Base-by-base conservation (phyloP, 1,140 invertebrate genomes). In the Calephelis virginiensis region DNA sequence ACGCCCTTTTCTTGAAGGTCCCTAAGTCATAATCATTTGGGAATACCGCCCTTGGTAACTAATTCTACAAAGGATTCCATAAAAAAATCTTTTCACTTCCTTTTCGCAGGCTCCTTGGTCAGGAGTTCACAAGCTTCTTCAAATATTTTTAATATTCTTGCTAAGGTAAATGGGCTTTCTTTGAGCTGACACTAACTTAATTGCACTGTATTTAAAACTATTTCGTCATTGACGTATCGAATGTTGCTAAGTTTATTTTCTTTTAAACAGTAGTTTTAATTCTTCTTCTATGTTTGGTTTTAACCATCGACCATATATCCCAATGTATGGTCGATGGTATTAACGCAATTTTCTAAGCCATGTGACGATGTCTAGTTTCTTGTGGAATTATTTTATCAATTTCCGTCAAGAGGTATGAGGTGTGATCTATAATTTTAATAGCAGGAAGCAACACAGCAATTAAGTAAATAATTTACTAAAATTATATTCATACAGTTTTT, bases 201-300 rank as follows among this genome's bases (percentile, higher is more conserved):
- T 63, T 8, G 61, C 62, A 48, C 49, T 63, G 37, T 49, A 47
- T 64, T 64, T 37, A 48, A 48, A 38, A 14, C 62, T 64, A 49
- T 49, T 64, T 64, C 63, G 63, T 64, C 63, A 49, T 53, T 49
- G 46, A 64, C 46, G 48, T 64, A 64, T 64, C 46, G 17, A 11
- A 50, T 49, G 47, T 64, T 50, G 47, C 11, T 64, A 38, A 47
- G 63, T 64, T 64, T 64, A 46, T 63, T 49, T 64, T 49, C 38
- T 49, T 49, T 43, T 43, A 64, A 49, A 64, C n/a, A 64, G 63
- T 40, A n/a, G 47, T 50, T 43, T 37, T 43, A 56, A 45, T 64
- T 64, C 49, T 12, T 28, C 37, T 43, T 64, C 56, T 50, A 64
- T 53, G 38, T 64, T 17, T 50, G 63, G n/a, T n/a, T n/a, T n/a